These are phyloP conservation scores for Eurypyga helias DNA, from an alignment of 2,113 vertebrate species.

Conservation along the genomic window DNA sequence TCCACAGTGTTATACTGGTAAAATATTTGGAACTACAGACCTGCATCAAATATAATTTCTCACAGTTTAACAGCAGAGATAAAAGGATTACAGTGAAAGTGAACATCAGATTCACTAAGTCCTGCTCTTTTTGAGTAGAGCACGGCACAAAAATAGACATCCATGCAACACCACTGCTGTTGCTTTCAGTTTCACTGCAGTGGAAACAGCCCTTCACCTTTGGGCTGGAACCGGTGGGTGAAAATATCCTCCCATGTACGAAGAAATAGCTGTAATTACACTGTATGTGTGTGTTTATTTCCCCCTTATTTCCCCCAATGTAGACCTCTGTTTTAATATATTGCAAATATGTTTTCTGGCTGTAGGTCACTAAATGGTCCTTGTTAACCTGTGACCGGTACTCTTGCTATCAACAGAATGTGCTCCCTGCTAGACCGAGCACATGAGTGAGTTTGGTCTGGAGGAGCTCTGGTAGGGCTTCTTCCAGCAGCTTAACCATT, in stretches of 20 bases:
- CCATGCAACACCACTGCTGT: not conserved
- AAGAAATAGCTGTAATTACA: not conserved
- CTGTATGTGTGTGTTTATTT: not conserved
- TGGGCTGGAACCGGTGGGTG: not conserved
- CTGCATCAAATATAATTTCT: not conserved
- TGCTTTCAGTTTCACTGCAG: not conserved
- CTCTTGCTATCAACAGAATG: not conserved
- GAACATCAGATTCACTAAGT: not conserved
- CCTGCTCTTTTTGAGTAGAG: not conserved
- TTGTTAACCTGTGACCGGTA: not conserved
- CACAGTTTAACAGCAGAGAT: not conserved
- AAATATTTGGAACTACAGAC: not conserved
- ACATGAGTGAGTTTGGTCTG: not conserved
- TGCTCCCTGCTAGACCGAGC: not conserved
- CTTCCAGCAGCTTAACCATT: slow-evolving; percentile 53
- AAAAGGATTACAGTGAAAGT: not conserved
- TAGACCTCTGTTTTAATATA: not conserved
- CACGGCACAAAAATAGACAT: not conserved
- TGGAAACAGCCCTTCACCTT: not conserved
- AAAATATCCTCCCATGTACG: not conserved
- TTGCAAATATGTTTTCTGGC: not conserved
- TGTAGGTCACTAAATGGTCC: not conserved
- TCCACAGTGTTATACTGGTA: not conserved
- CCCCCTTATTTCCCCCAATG: not conserved
- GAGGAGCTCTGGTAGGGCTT: slow-evolving; percentile 4